These are phyloP conservation scores for Leucophora obtusa DNA, from an alignment of 2,888 invertebrate genomes.

Conservation along the genomic window DNA sequence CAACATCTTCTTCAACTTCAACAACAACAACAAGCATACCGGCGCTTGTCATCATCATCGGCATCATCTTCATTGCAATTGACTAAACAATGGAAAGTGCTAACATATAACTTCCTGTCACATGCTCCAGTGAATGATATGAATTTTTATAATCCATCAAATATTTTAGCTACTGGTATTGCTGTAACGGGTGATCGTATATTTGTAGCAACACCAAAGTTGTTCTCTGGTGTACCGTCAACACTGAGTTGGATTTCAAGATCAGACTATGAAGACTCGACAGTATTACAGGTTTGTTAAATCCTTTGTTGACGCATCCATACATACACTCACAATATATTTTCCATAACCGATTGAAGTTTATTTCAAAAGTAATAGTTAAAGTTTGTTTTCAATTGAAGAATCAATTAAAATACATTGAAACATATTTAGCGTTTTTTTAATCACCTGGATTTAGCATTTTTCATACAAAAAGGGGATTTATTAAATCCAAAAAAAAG, in stretches of 20 bases:
- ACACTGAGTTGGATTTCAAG: conserved; percentile 86
- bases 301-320: no score
- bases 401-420: no score
- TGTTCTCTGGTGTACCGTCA: conserved; percentile 87
- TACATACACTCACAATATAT: no score
- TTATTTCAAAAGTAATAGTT: no score
- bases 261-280: conserved; percentile 84
- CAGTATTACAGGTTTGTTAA: conserved; percentile 82
- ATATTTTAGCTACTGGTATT: conserved; percentile 87
- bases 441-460: no score
- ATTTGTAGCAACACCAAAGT: conserved; percentile 87
- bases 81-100: conserved; percentile 84
- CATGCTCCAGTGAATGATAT: conserved; percentile 81
- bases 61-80: conserved; percentile 80
- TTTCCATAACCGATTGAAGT: no score
- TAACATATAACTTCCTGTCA: conserved; percentile 84
- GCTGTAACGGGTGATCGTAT: conserved; percentile 86
- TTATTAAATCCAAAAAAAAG: no score
- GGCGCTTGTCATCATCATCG: neutral
- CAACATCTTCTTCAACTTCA: conserved; percentile 39
- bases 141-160: conserved; percentile 82
- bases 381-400: no score
- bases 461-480: no score
- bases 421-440: no score
- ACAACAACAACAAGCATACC: conserved; percentile 26